These are phyloP conservation scores for Lycaena phlaeas DNA, from an alignment of 2,888 invertebrate species.

Conservation along the genomic window DNA sequence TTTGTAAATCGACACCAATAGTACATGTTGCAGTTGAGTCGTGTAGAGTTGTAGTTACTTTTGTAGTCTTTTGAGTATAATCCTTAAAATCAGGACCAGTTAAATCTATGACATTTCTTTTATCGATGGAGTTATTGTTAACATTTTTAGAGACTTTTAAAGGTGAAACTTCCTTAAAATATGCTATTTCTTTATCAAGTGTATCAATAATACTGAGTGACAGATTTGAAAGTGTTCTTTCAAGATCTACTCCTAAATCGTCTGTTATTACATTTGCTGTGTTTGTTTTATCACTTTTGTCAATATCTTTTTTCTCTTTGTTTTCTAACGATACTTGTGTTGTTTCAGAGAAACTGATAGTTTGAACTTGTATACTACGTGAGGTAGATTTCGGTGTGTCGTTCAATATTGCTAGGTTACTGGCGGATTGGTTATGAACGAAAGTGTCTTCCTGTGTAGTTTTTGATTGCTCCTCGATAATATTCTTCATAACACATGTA, in stretches of 20 bases:
- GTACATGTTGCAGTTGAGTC: no score
- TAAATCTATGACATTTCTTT: neutral
- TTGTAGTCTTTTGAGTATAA: no score
- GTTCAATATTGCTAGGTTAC: neutral
- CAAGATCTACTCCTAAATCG: neutral
- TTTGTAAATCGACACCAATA: no score
- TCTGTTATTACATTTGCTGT: neutral
- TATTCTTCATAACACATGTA: conserved; percentile 20
- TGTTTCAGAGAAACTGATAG: neutral
- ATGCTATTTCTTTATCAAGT: conserved; percentile 1
- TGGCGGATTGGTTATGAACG: no score
- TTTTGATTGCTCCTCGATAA: conserved; percentile 12
- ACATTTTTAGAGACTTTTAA: neutral
- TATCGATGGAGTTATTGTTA: neutral
- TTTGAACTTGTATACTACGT: neutral
- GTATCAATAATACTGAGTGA: conserved; percentile 8
- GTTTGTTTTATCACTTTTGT: neutral
- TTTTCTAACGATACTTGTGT: neutral
- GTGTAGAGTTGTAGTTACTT: no score
- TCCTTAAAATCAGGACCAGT: no score
- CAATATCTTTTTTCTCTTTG: neutral
- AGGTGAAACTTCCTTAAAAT: neutral
- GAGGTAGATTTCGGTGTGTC: neutral
- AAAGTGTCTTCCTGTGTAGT: neutral
- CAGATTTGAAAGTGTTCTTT: conserved; percentile 8